Conservation (phyloP, 2,797 vertebrate genomes). For the Botia almorhae region DNA sequence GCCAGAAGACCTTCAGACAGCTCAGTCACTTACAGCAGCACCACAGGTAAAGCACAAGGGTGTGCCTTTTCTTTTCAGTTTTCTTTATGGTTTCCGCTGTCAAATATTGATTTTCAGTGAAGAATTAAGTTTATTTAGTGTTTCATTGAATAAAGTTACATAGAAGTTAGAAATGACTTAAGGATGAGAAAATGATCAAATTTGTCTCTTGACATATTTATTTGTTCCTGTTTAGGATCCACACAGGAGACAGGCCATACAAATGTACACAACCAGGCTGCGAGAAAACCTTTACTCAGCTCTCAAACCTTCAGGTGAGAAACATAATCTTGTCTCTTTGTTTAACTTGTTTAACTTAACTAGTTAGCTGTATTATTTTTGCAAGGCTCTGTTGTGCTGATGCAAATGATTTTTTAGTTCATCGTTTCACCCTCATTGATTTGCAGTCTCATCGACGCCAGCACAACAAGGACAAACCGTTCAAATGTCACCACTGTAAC, state of each 20-base stretch:
- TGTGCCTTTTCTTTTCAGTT: conserved; percentile 12
- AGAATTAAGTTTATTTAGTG: too few species aligned
- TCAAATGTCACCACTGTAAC: conserved; percentile 98
- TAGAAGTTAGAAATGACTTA: too few species aligned
- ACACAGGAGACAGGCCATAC: conserved; percentile 97
- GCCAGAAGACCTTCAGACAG: conserved; percentile 97
- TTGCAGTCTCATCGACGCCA: conserved; percentile 95
- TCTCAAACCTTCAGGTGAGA: conserved; percentile 96
- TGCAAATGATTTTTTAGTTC: neutral
- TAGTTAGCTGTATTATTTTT: neutral
- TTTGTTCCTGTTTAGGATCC: conserved; percentile 82
- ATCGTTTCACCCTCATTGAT: neutral
- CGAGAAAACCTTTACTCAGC: conserved; percentile 98
- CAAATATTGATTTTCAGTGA: too few species aligned
- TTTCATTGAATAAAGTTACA: too few species aligned
- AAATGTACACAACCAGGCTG: conserved; percentile 95
- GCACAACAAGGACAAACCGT: conserved; percentile 99
- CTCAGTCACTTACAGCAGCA: conserved; percentile 99
- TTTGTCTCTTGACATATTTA: neutral
- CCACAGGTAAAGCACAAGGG: conserved; percentile 84
- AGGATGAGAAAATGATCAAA: neutral
- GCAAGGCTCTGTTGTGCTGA: neutral
- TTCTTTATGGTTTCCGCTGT: conserved; percentile 18
- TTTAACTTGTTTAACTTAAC: neutral
- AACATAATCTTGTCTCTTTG: neutral